Percentiles rank a stretch among this genome's conserved stretches.
Evolutionary conservation across 2,113 vertebrate species (phyloP).

Genomic region (Micronisus gabar): DNA sequence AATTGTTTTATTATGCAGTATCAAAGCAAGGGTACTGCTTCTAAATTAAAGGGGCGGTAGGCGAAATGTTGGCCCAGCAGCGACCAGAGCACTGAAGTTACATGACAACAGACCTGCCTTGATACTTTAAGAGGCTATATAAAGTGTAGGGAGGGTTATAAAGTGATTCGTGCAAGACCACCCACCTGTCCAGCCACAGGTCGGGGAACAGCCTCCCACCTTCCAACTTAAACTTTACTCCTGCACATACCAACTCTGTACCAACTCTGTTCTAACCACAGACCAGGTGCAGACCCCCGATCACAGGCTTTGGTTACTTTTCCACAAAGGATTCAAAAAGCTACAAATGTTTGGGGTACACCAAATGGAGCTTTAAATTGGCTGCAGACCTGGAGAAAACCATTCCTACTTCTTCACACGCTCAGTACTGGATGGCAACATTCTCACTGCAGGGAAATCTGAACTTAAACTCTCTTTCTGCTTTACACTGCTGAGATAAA

Average conservation of each 20-base stretch:
- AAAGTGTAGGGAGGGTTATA: neutral
- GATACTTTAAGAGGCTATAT: neutral
- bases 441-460: neutral
- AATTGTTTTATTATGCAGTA: neutral
- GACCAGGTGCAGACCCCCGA: neutral
- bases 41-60: neutral
- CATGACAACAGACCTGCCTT: neutral
- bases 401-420: rapidly evolving
- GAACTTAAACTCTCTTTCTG: neutral
- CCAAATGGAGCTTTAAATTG: neutral
- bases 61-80: neutral
- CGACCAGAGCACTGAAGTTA: neutral
- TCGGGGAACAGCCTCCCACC: too few relatives aligned
- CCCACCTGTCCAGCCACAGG: neutral
- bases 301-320: neutral
- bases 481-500: neutral
- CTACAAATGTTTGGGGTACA: neutral
- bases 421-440: rapidly evolving
- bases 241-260: neutral
- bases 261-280: neutral
- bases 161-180: neutral
- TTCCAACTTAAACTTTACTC: neutral
- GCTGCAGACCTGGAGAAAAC: neutral
- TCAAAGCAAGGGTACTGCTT: neutral
- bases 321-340: neutral